phyloP scores from a whole-genome alignment of 2,888 invertebrate species.

The Drosophila aldrichi region DNA sequence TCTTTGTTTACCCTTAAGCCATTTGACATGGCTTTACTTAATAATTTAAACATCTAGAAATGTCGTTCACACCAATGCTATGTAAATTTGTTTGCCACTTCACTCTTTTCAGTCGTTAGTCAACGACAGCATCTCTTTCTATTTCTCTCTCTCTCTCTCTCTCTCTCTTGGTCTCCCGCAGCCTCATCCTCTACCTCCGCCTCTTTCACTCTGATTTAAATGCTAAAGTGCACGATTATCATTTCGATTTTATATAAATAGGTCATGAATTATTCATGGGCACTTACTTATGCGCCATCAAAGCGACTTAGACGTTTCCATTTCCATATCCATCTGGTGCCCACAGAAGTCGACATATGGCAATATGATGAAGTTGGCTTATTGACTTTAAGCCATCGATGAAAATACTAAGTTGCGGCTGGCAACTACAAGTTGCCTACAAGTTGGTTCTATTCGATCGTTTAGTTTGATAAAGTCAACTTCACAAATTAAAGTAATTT shows the following conservation, averaged over 20 bases:
- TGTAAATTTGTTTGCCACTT: slow-evolving; percentile 62
- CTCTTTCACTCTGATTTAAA: slow-evolving; percentile 63
- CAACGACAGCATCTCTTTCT: slow-evolving; percentile 21
- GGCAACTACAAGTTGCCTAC: slow-evolving; percentile 40
- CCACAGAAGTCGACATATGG: slow-evolving; percentile 41
- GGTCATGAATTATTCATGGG: slow-evolving; percentile 72
- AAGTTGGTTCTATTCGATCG: slow-evolving; percentile 53
- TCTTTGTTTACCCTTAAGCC: slow-evolving; percentile 9
- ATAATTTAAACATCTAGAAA: slow-evolving; percentile 28
- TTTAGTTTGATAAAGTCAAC: slow-evolving; percentile 70
- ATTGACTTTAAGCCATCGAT: slow-evolving; percentile 59
- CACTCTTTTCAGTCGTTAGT: slow-evolving; percentile 2
- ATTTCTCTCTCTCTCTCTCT: neutral
- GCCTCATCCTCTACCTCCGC: neutral
- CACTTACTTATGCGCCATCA: slow-evolving; percentile 79
- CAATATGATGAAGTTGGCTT: slow-evolving; percentile 69
- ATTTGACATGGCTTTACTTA: slow-evolving; percentile 10
- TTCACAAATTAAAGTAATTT: slow-evolving; percentile 75
- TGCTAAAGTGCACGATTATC: slow-evolving; percentile 80
- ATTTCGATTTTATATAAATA: slow-evolving; percentile 80
- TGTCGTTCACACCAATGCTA: slow-evolving; percentile 34
- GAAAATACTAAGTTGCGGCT: slow-evolving; percentile 61
- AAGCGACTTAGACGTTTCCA: slow-evolving; percentile 68
- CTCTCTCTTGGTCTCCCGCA: too few relatives aligned
- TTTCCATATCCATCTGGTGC: slow-evolving; percentile 41